Evolutionary conservation across 1,140 invertebrate genomes (phyloP), one percentile per base, ranked within the genome.

Genomic region (Drosophila serrata): DNA sequence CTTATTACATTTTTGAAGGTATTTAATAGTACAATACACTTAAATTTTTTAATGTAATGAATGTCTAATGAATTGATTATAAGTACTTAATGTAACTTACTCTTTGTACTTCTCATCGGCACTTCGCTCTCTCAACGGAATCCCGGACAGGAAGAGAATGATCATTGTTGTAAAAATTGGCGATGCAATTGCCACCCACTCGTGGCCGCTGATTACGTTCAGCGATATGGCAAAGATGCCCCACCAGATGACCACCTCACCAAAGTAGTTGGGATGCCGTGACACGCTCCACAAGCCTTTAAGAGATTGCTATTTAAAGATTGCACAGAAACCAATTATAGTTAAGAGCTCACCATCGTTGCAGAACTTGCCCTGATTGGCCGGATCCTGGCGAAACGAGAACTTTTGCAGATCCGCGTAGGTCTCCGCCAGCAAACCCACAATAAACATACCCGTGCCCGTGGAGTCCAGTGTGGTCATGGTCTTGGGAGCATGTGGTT

Each of bases 221-320:
- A 97, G 93, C 1, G 97, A 97, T 91, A 98, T 97, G 43, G 97
- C 95, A 90, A 98, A 99, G 48, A 99, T 96, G 2, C 98, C 98
- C 96, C 97, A 98, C 98, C 98, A 99, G 2, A 99, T 94, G 0
- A 97, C 94, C 31, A 99, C 97, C 93, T 99, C 98, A 1, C 98
- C 98, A 93, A 99, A 98, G 91, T 99, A 99, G 92, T 99, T 99
- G 0, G 98, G 98, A 93, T 99, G 98, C 61, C 98, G 95, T 0
- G 97, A 98, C 15, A 98, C 90, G 45, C 96, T 95, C 98, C 98
- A 99, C 15, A 99, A 93, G 15, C 98, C 97, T 96, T 27, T 35
- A 12, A 0, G 6, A 13, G 75, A 59, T 27, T 22, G 6, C 2
- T 6, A 1, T 8, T 12, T 33, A 12, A 57, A 64, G 9, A 27